Evolutionary conservation across 2,888 invertebrate species (phyloP).

Genomic region (Nomada ferruginata): DNA sequence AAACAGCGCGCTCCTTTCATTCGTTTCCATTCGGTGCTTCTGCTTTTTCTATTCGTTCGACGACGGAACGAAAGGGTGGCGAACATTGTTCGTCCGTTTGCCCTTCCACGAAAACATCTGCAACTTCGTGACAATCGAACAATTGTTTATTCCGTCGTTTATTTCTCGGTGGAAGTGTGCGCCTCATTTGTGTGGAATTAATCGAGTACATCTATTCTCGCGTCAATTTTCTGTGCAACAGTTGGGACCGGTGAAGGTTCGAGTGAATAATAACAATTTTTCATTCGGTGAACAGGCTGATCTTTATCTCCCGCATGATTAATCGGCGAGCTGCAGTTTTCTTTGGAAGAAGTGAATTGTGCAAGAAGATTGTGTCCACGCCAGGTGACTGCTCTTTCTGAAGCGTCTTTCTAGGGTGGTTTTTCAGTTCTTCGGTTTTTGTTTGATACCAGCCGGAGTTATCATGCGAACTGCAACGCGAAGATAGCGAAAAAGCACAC

Average conservation of each 20-base stretch:
- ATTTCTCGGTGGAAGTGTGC: neutral
- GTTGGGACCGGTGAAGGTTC: no score
- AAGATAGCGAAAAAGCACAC: neutral
- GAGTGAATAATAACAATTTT: no score
- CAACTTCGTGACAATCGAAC: neutral
- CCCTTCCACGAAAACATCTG: neutral
- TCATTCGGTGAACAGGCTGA: neutral
- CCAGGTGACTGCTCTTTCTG: neutral
- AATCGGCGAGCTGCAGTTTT: neutral
- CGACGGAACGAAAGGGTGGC: neutral
- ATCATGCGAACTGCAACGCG: neutral
- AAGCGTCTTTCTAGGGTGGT: neutral
- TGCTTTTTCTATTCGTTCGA: neutral
- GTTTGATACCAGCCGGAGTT: no score
- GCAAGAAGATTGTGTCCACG: neutral
- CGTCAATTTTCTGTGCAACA: neutral
- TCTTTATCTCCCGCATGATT: neutral
- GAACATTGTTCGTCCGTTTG: neutral
- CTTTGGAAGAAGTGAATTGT: neutral
- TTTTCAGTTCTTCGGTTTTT: neutral
- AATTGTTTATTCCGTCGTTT: neutral
- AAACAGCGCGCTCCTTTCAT: slow-evolving; percentile 40
- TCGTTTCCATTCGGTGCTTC: neutral
- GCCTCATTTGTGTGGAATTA: neutral
- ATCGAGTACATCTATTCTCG: no score